Percentiles rank a stretch among this genome's conserved stretches.
These are phyloP conservation scores for Hemibagrus wyckioides DNA, from an alignment of 2,113 vertebrate species.

Conservation along the genomic window DNA sequence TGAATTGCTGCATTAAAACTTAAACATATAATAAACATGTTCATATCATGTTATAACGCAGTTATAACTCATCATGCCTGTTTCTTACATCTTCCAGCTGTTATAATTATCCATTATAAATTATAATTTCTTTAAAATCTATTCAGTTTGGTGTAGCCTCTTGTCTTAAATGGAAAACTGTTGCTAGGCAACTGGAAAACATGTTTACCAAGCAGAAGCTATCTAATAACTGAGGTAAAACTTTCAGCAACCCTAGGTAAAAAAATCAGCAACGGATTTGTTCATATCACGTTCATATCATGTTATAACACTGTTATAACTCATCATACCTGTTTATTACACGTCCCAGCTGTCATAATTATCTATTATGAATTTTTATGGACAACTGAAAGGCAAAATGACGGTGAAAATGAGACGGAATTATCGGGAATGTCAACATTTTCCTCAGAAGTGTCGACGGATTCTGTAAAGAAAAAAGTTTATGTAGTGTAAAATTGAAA, in stretches of 20 bases:
- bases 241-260: too few species aligned
- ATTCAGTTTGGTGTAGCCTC: not conserved
- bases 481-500: not conserved
- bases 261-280: too few species aligned
- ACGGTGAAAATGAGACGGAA: not conserved
- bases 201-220: not conserved
- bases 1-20: not conserved
- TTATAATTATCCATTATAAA: too few species aligned
- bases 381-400: not conserved
- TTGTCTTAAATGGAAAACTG: not conserved
- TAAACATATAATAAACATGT: too few species aligned
- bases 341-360: too few species aligned
- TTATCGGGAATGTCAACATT: not conserved
- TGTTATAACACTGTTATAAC: not conserved
- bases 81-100: too few species aligned
- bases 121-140: not conserved
- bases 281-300: not conserved
- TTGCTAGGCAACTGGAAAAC: not conserved
- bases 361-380: not conserved
- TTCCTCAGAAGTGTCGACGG: not conserved
- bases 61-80: not conserved
- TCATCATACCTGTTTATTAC: too few species aligned
- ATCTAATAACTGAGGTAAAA: not conserved
- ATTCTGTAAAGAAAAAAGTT: not conserved
- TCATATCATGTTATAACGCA: not conserved